Base-by-base conservation (phyloP, 2,888 invertebrate species). In the Oxystoma pomonae region DNA sequence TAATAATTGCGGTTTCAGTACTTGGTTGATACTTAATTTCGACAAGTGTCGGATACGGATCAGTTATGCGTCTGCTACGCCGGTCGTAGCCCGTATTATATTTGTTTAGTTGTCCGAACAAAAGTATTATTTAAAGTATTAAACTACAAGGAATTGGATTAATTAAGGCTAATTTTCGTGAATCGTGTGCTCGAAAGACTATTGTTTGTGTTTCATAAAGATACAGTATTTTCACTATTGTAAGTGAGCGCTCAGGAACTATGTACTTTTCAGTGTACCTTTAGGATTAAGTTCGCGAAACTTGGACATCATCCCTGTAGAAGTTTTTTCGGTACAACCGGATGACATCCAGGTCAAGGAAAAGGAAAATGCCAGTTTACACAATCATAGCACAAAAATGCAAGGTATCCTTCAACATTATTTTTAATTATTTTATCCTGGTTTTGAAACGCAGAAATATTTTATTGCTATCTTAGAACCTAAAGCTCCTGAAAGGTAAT, bases 321-420 rank as follows among this genome's bases (percentile, higher is more conserved):
- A 49, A 55, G 52, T 35, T 35, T 35, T 35, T 35, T 35, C 35
- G 5, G 5, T 57, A 19, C 17, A 21, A 22, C 55, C 70, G 71
- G 69, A 73, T 73, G 73, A 73, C 72, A 68, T 71, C 70, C 68
- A 70, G 70, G 69, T 70, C 71, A 52, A 71, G 68, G 65, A 68
- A 67, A 22, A 69, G 69, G 69, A 74, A 73, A 73, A 86, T 86
- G 86, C 86, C 85, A 69, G 85, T 86, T 70, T 86, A 85, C 78
- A 85, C 85, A 77, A 85, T 85, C 71, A 84, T 85, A 75, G 81
- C 85, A 67, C 83, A 85, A 75, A 83, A 85, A 76, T 85, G 83
- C 75, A 85, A 85, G 85, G 85, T 86, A 83, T 80, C 78, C 49
- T 19, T 20, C 7, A n/a, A 7, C 12, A 35, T 35, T 35, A 35